These are phyloP conservation scores for Azorinus chamasolen DNA, from an alignment of 2,888 invertebrate genomes.

Conservation along the genomic window DNA sequence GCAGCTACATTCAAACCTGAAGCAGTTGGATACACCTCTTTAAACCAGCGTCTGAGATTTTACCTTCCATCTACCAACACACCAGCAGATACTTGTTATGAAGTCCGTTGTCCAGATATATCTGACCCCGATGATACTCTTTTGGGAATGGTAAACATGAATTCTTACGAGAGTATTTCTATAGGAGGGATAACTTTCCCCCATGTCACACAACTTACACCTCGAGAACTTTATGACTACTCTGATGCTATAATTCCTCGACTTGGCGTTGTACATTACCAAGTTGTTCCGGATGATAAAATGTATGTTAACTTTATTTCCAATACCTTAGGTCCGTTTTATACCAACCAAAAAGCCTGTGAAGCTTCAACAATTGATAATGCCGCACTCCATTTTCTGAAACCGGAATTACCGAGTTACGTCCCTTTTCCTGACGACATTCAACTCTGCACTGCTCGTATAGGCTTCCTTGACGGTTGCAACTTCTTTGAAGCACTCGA, in stretches of 20 bases:
- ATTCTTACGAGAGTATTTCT: conserved; percentile 24
- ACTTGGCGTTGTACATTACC: conserved; percentile 14
- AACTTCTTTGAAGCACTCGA: conserved; percentile 32
- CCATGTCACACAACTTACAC: conserved; percentile 7
- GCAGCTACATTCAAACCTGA: neutral
- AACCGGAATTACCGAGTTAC: conserved; percentile 31
- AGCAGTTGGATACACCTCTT: neutral
- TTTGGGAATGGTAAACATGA: conserved; percentile 33
- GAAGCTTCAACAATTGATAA: conserved; percentile 10
- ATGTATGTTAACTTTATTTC: conserved; percentile 29
- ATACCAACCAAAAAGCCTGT: conserved; percentile 10
- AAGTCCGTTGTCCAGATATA: conserved; percentile 32
- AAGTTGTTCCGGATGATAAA: conserved; percentile 22
- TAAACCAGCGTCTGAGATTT: conserved; percentile 22
- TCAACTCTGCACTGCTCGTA: conserved; percentile 37
- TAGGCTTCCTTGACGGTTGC: conserved; percentile 11
- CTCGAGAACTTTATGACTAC: conserved; percentile 16
- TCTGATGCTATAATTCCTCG: conserved; percentile 6
- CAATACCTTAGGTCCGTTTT: conserved; percentile 25
- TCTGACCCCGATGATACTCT: conserved; percentile 17
- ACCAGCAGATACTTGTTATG: conserved; percentile 28
- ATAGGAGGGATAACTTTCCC: conserved; percentile 32
- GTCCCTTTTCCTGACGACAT: conserved; percentile 29
- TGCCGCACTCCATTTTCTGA: conserved; percentile 42
- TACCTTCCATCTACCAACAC: conserved; percentile 15